Conservation (phyloP, 2,113 vertebrate species). For the Triplophysa dalaica region DNA sequence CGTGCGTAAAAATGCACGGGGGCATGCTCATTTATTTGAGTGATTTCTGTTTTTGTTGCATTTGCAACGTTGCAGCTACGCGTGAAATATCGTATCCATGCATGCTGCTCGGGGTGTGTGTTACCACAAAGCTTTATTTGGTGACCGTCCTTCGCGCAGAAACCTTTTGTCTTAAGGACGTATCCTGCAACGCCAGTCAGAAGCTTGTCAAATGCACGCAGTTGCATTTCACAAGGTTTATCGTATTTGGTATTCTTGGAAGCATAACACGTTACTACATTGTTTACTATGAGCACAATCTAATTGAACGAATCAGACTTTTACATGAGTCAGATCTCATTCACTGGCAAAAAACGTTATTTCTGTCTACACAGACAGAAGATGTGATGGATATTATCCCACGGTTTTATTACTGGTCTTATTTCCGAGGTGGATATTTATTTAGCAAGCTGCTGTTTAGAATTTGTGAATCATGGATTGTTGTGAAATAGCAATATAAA, state of each 20-base stretch:
- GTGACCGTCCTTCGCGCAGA: conserved; percentile 62
- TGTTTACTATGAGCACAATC: conserved; percentile 42
- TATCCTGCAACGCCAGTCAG: conserved; percentile 14
- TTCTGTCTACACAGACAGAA: neutral
- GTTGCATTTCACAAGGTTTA: neutral
- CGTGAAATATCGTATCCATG: conserved; percentile 38
- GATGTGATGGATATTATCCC: neutral
- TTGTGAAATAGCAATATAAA: neutral
- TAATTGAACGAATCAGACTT: conserved; percentile 22
- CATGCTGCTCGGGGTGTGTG: conserved; percentile 62
- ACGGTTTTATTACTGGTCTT: neutral
- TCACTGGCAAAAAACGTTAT: neutral
- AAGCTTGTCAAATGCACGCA: neutral
- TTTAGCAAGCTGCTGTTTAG: neutral
- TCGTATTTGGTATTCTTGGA: neutral
- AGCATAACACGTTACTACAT: conserved; percentile 37
- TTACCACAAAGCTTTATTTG: conserved; percentile 73
- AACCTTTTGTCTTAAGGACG: conserved; percentile 63
- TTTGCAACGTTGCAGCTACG: conserved; percentile 47
- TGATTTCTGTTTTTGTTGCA: neutral
- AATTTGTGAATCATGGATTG: neutral
- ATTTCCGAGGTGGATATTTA: neutral
- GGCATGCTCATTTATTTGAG: conserved; percentile 6
- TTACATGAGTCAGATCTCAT: neutral
- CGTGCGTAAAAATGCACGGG: neutral